phyloP scores from a whole-genome alignment of 2,888 invertebrate genomes.

The Hirtodrosophila alboralis region DNA sequence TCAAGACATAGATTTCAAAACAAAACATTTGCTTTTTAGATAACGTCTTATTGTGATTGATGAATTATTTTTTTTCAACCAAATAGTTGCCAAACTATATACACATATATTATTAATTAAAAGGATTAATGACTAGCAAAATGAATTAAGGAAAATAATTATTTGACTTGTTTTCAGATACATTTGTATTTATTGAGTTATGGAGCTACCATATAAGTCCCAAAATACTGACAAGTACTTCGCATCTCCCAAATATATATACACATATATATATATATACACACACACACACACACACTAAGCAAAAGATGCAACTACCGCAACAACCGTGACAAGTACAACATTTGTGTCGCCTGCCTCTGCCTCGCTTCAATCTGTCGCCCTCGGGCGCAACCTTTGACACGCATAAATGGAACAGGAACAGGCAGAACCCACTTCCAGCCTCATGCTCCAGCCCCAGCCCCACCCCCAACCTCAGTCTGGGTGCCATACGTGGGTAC shows the following conservation, averaged over 20 bases:
- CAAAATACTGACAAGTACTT: slow-evolving; percentile 6
- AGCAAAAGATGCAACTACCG: slow-evolving; percentile 77
- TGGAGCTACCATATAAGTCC: slow-evolving; percentile 6
- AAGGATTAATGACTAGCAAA: slow-evolving; percentile 63
- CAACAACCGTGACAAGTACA: slow-evolving; percentile 80
- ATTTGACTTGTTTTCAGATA: slow-evolving; percentile 53
- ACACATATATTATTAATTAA: slow-evolving; percentile 13
- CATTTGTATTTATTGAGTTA: slow-evolving; percentile 41
- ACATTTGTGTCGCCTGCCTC: slow-evolving; percentile 76
- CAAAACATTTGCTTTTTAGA: slow-evolving; percentile 2
- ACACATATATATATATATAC: not conserved
- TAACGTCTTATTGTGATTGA: slow-evolving; percentile 23
- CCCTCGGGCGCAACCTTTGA: slow-evolving; percentile 77
- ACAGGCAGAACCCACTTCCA: slow-evolving; percentile 28
- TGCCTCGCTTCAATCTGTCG: slow-evolving; percentile 70
- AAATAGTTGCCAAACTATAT: too few species aligned
- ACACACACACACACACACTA: slow-evolving; percentile 15
- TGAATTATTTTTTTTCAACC: slow-evolving; percentile 7
- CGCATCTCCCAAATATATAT: not conserved
- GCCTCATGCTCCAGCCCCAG: slow-evolving; percentile 2
- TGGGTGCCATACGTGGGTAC: slow-evolving; percentile 28
- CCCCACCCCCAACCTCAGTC: too few species aligned
- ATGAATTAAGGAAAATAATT: slow-evolving; percentile 38
- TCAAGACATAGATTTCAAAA: slow-evolving; percentile 2
- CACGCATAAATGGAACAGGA: slow-evolving; percentile 81